Conservation (phyloP, 2,113 vertebrate species). For the Pandion haliaetus region DNA sequence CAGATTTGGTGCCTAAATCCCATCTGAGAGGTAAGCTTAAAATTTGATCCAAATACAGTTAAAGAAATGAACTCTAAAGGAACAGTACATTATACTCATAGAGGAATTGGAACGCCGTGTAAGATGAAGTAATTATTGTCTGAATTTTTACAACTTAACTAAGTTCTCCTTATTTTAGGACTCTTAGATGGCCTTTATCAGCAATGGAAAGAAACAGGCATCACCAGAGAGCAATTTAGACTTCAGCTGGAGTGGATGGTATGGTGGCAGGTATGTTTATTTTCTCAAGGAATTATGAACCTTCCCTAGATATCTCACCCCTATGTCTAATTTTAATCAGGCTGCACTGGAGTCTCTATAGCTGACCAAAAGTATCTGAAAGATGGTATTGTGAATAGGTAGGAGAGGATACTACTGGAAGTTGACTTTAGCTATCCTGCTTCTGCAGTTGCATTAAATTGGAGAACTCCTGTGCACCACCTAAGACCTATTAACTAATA, state of each 20-base stretch:
- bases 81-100: neutral
- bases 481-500: neutral
- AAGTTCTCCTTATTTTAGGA: neutral
- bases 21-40: neutral
- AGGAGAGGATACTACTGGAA: neutral
- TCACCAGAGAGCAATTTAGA: neutral
- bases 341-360: neutral
- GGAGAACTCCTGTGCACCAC: neutral
- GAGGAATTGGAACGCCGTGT: neutral
- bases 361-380: neutral
- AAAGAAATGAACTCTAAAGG: neutral
- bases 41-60: neutral
- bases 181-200: neutral
- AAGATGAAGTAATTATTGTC: neutral
- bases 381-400: neutral
- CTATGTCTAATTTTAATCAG: neutral
- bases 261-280: neutral
- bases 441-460: neutral
- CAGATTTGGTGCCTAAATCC: neutral
- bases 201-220: neutral
- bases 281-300: neutral
- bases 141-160: neutral
- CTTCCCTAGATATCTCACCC: neutral
- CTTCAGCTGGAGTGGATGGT: neutral
- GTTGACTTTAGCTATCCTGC: neutral